Evolutionary conservation across 2,888 invertebrate genomes (phyloP).

Genomic region (Tetragonula carbonaria): DNA sequence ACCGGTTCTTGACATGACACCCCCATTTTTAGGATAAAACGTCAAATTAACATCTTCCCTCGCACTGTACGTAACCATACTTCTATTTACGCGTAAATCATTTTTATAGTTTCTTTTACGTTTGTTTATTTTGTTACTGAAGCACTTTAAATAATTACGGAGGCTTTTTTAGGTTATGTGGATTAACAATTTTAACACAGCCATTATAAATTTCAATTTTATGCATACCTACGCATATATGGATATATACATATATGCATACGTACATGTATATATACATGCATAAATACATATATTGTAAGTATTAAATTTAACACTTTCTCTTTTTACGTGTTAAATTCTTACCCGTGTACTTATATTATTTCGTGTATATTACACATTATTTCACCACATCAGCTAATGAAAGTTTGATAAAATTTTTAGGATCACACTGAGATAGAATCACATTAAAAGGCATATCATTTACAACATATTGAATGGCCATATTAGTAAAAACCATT

Average conservation of each 20-base stretch:
- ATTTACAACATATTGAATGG: constrained; percentile 56
- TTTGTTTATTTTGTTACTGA: constrained; percentile 1
- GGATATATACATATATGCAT: neutral
- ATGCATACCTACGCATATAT: neutral
- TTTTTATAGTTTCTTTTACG: neutral
- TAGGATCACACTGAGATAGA: constrained; percentile 29
- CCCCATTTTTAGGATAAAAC: neutral
- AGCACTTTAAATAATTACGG: neutral
- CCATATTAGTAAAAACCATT: constrained; percentile 31
- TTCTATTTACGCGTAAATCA: neutral
- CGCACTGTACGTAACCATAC: neutral
- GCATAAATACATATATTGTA: constrained; percentile 20
- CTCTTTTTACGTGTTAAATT: neutral
- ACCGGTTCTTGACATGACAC: neutral
- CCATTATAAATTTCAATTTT: neutral
- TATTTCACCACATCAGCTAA: neutral
- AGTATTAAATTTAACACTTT: constrained; percentile 23
- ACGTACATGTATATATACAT: neutral
- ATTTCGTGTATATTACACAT: neutral
- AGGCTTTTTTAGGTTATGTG: constrained; percentile 48
- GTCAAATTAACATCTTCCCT: neutral
- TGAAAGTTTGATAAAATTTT: constrained; percentile 23
- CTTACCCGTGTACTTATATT: neutral
- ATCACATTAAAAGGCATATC: neutral
- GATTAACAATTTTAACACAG: neutral